These are phyloP conservation scores for Lates calcarifer DNA, from an alignment of 2,113 vertebrate species.

Conservation along the genomic window DNA sequence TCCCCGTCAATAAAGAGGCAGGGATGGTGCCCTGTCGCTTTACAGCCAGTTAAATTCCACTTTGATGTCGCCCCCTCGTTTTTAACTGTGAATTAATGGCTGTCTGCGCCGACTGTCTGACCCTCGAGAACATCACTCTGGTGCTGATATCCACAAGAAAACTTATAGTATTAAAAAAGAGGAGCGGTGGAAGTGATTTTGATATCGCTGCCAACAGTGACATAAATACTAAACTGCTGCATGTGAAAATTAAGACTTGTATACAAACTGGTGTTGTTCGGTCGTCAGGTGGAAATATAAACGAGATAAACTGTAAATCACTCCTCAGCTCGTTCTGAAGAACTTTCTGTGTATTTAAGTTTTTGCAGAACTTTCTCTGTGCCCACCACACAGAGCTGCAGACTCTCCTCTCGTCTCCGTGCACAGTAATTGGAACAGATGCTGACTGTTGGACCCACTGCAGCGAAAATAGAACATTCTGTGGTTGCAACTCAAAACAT, in stretches of 20 bases:
- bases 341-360: background rate
- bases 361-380: constrained; percentile 25
- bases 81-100: constrained; percentile 75
- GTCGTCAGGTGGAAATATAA: constrained; percentile 48
- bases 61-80: constrained; percentile 83
- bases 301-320: background rate
- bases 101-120: constrained; percentile 69
- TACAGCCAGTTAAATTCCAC: constrained; percentile 85
- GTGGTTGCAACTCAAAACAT: constrained; percentile 56
- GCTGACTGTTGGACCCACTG: constrained; percentile 46
- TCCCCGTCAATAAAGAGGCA: constrained; percentile 77
- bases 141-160: constrained; percentile 47
- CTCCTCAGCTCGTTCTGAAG: background rate
- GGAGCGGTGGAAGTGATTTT: background rate
- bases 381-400: constrained; percentile 10
- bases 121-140: constrained; percentile 53
- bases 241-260: constrained; percentile 1
- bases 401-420: background rate
- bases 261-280: constrained; percentile 21
- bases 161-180: background rate
- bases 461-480: constrained; percentile 65
- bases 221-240: constrained; percentile 1
- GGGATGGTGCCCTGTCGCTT: constrained; percentile 80
- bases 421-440: constrained; percentile 54
- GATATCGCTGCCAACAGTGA: background rate